These are phyloP conservation scores for Sclerodermus sp. DNA, from an alignment of 2,888 invertebrate species.

Conservation along the genomic window DNA sequence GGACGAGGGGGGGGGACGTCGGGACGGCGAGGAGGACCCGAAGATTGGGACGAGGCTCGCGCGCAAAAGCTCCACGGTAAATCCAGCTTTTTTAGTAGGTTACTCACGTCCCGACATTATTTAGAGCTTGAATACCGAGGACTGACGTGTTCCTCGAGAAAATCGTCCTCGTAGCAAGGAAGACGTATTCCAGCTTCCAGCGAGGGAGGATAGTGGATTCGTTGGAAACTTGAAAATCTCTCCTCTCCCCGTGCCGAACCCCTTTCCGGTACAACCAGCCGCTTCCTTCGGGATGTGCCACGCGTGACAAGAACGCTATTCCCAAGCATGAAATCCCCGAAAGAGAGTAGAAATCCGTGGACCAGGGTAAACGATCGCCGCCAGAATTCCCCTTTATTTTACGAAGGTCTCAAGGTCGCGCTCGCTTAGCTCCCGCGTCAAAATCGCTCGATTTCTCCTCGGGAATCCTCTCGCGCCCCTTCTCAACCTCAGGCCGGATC, in stretches of 20 bases:
- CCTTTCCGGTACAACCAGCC: too few species aligned
- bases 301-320: constrained; percentile 11
- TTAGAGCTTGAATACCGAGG: constrained; percentile 30
- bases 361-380: too few species aligned
- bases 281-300: constrained; percentile 13
- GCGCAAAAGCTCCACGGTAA: constrained; percentile 5
- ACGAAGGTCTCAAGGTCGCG: too few species aligned
- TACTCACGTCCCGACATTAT: constrained; percentile 35
- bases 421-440: too few species aligned
- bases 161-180: constrained; percentile 24
- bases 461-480: too few species aligned
- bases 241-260: neutral
- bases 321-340: neutral
- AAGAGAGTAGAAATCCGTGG: neutral
- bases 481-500: too few species aligned
- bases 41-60: constrained; percentile 18
- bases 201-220: constrained; percentile 23
- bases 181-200: constrained; percentile 19
- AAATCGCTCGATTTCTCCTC: too few species aligned
- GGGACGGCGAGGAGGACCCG: constrained; percentile 6
- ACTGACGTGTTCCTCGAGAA: constrained; percentile 24
- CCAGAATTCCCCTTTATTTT: too few species aligned
- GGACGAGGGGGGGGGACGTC: neutral
- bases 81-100: constrained; percentile 29
- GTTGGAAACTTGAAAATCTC: constrained; percentile 21